Conservation (phyloP, 2,113 vertebrate genomes). For the Blennius ocellaris region DNA sequence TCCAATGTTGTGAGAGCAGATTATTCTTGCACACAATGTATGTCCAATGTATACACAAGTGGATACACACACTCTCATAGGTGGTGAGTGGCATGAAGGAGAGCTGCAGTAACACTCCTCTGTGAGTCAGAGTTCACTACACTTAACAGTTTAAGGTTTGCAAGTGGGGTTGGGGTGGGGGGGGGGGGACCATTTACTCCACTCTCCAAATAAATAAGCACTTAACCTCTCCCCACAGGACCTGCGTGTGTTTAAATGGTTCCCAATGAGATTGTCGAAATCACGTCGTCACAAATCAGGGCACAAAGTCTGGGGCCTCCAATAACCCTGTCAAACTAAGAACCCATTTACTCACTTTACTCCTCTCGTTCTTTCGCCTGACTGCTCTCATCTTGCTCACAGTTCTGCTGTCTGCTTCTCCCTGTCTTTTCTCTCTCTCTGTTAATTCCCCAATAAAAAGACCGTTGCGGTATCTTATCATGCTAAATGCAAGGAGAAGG, state of each 20-base stretch:
- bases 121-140: slow-evolving; percentile 76
- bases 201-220: slow-evolving; percentile 81
- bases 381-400: slow-evolving; percentile 47
- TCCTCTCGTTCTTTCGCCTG: slow-evolving; percentile 38
- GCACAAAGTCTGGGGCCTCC: slow-evolving; percentile 56
- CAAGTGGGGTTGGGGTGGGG: slow-evolving; percentile 66
- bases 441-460: slow-evolving; percentile 38
- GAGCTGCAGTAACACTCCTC: slow-evolving; percentile 58
- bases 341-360: slow-evolving; percentile 51
- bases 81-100: slow-evolving; percentile 40
- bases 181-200: slow-evolving; percentile 78
- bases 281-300: slow-evolving; percentile 75
- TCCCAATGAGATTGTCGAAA: slow-evolving; percentile 61
- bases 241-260: slow-evolving; percentile 63
- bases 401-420: neutral
- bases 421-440: neutral
- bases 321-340: slow-evolving; percentile 73
- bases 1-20: neutral
- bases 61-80: slow-evolving; percentile 16
- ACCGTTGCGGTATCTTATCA: slow-evolving; percentile 20
- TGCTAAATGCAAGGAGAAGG: slow-evolving; percentile 20
- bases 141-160: slow-evolving; percentile 80
- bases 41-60: neutral
- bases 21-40: neutral
- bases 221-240: slow-evolving; percentile 79